Evolutionary conservation across 2,113 vertebrate genomes (phyloP).

Genomic region (Ctenodactylus gundi): DNA sequence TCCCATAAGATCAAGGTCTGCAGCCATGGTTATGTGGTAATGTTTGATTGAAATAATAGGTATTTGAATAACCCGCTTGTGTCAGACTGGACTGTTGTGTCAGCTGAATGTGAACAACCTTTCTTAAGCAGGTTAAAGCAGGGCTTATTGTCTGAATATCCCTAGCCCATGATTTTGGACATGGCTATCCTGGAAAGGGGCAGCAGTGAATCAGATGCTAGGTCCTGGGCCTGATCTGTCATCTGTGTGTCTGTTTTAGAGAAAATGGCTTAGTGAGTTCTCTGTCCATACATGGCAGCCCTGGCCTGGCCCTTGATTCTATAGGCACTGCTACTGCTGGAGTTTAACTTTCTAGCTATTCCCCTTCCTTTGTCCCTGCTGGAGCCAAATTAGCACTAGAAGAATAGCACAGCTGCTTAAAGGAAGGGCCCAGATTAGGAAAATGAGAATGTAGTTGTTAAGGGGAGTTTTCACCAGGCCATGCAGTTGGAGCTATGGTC

Average conservation of each 20-base stretch:
- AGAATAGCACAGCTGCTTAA: neutral
- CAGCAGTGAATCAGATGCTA: neutral
- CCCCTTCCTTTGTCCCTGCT: neutral
- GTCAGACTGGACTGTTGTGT: neutral
- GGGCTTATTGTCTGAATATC: neutral
- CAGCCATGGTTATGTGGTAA: rapidly evolving
- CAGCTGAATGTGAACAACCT: no score
- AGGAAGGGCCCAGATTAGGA: neutral
- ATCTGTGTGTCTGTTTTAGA: rapidly evolving
- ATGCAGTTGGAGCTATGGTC: no score
- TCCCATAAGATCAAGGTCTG: neutral
- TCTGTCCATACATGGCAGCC: neutral
- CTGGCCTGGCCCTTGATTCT: neutral
- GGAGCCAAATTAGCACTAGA: rapidly evolving
- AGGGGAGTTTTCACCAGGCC: neutral
- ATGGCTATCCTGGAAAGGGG: neutral
- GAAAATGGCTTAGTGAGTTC: neutral
- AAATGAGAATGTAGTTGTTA: rapidly evolving
- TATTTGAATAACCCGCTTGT: rapidly evolving
- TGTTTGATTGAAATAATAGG: rapidly evolving
- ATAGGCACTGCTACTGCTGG: rapidly evolving
- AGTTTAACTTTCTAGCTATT: no score
- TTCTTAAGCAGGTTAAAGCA: neutral
- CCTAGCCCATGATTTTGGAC: neutral
- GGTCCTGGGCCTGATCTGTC: rapidly evolving